Evolutionary conservation across 2,113 vertebrate genomes (phyloP).

Genomic region (Dasyprocta punctata): DNA sequence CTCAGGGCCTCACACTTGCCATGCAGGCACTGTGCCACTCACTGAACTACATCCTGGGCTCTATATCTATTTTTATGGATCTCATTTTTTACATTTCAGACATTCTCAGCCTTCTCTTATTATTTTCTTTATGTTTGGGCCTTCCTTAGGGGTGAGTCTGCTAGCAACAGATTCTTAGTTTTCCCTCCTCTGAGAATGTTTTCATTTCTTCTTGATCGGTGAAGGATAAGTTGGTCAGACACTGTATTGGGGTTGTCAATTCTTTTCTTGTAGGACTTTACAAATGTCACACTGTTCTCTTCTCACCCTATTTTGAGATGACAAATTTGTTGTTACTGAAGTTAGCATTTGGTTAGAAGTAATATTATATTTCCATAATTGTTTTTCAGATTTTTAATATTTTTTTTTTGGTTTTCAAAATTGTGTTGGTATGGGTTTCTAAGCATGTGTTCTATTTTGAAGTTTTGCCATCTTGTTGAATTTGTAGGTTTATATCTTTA

Average conservation of each 20-base stretch:
- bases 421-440: not conserved
- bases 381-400: not conserved
- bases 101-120: not conserved
- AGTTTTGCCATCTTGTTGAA: not conserved
- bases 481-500: not conserved
- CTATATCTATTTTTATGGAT: not conserved
- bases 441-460: not conserved
- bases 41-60: not conserved
- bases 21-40: not conserved
- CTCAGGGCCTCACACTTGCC: not conserved
- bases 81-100: not conserved
- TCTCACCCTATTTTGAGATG: not conserved
- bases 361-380: not conserved
- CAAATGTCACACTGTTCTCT: not conserved
- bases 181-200: not conserved
- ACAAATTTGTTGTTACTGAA: not conserved
- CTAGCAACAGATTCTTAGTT: not conserved
- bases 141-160: not conserved
- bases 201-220: not conserved
- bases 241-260: not conserved
- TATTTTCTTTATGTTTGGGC: not conserved
- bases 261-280: not conserved
- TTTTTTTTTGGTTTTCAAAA: constrained; percentile 15
- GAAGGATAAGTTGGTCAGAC: not conserved
- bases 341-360: not conserved